Percentiles rank a stretch among this genome's conserved stretches.
Conservation (phyloP, 2,113 vertebrate genomes). For the Neodontobutis hainanensis region DNA sequence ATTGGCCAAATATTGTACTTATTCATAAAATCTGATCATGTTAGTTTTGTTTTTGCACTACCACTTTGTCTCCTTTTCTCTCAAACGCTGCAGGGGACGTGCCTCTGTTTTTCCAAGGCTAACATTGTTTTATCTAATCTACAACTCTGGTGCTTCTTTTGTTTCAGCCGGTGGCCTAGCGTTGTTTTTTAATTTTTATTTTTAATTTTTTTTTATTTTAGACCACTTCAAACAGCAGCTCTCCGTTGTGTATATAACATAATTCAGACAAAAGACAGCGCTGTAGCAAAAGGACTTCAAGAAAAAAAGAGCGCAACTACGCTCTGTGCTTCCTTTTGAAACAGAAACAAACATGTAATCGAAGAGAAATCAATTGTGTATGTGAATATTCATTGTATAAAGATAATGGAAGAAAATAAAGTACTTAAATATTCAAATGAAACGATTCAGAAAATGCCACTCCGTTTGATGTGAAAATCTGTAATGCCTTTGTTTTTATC, state of each 20-base stretch:
- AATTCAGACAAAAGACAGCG: slow-evolving; percentile 2
- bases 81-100: too few species aligned
- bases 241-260: slow-evolving; percentile 48
- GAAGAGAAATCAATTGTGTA: slow-evolving; percentile 58
- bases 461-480: slow-evolving; percentile 64
- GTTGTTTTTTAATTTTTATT: too few species aligned
- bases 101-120: not conserved
- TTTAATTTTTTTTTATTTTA: slow-evolving; percentile 4
- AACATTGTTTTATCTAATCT: too few species aligned
- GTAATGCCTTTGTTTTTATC: slow-evolving; percentile 74
- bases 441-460: slow-evolving; percentile 49
- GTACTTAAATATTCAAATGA: slow-evolving; percentile 63
- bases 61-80: too few species aligned
- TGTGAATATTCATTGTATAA: slow-evolving; percentile 70
- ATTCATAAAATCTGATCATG: too few species aligned
- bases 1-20: not conserved
- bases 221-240: slow-evolving; percentile 45
- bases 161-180: not conserved
- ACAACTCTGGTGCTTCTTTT: slow-evolving; percentile 1
- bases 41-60: too few species aligned
- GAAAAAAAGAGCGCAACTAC: slow-evolving; percentile 12
- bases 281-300: slow-evolving; percentile 55
- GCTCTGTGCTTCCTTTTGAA: slow-evolving; percentile 67
- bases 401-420: slow-evolving; percentile 55
- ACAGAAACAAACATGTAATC: slow-evolving; percentile 55